A percentile compares a stretch with the other conserved stretches of the same genome.
Evolutionary conservation across 2,797 vertebrate genomes (phyloP).

Genomic region (Phylloscopus collybita): DNA sequence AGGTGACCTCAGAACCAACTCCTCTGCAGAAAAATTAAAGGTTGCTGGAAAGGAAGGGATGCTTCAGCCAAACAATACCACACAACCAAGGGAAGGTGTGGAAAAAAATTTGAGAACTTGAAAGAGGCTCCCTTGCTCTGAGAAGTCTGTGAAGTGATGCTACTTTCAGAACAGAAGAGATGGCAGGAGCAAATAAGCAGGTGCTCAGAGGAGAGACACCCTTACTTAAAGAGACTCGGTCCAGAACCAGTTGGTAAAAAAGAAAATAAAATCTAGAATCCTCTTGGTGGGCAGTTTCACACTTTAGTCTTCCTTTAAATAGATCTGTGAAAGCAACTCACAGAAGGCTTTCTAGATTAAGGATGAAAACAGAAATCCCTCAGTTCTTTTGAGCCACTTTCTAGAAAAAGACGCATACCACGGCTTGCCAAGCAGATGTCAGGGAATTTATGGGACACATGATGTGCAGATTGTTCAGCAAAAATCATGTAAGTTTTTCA

Average conservation of each 20-base stretch:
- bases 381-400: conserved; percentile 12
- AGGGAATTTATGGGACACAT: conserved; percentile 41
- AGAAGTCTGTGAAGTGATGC: conserved; percentile 22
- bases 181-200: background rate
- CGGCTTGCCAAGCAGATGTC: conserved; percentile 46
- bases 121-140: background rate
- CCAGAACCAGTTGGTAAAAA: background rate
- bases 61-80: conserved; percentile 4
- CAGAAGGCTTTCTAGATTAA: conserved; percentile 59
- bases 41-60: conserved; percentile 31
- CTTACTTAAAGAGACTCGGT: background rate
- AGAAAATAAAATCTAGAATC: conserved; percentile 43
- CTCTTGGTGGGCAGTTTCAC: conserved; percentile 45
- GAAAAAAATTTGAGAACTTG: background rate
- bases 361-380: conserved; percentile 60
- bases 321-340: conserved; percentile 30
- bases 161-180: conserved; percentile 2
- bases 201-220: background rate
- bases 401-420: conserved; percentile 37
- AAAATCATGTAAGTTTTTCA: background rate
- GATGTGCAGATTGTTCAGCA: conserved; percentile 54
- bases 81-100: background rate
- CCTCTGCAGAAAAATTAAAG: conserved; percentile 46
- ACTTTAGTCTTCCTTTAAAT: conserved; percentile 50
- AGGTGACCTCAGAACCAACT: conserved; percentile 39